Conservation (phyloP, 2,888 invertebrate species). For the Caenorhabditis sp. region DNA sequence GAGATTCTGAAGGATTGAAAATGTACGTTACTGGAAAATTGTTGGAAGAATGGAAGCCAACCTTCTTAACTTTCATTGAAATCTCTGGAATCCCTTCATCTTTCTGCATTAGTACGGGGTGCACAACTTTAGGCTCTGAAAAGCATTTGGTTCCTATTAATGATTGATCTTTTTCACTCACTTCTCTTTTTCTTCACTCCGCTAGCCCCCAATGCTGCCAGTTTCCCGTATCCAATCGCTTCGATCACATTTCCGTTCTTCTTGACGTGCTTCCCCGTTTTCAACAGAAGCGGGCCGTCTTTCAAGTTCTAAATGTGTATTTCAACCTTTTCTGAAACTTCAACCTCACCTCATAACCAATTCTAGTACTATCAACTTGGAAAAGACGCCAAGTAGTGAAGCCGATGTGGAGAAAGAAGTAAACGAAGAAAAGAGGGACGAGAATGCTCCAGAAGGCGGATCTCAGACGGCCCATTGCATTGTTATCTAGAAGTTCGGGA, state of each 20-base stretch:
- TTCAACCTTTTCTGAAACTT: no score
- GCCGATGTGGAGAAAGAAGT: slow-evolving; percentile 39
- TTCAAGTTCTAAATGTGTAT: no score
- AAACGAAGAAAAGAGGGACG: slow-evolving; percentile 37
- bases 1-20: slow-evolving; percentile 21
- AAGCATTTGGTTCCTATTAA: no score
- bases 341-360: slow-evolving; percentile 27
- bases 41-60: no score
- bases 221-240: slow-evolving; percentile 43
- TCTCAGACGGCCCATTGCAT: slow-evolving; percentile 45
- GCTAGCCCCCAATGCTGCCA: slow-evolving; percentile 15
- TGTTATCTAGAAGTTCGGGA: not conserved
- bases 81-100: slow-evolving; percentile 31
- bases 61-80: slow-evolving; percentile 1
- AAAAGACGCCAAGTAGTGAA: slow-evolving; percentile 34
- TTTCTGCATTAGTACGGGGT: slow-evolving; percentile 11
- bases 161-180: not conserved
- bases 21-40: no score
- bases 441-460: slow-evolving; percentile 22
- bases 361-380: slow-evolving; percentile 32
- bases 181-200: slow-evolving; percentile 16
- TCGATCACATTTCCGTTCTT: slow-evolving; percentile 37
- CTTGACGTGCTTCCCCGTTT: slow-evolving; percentile 27
- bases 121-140: slow-evolving; percentile 30
- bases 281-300: slow-evolving; percentile 44